Conservation (phyloP, 2,888 invertebrate species). For the Alcis repandata region DNA sequence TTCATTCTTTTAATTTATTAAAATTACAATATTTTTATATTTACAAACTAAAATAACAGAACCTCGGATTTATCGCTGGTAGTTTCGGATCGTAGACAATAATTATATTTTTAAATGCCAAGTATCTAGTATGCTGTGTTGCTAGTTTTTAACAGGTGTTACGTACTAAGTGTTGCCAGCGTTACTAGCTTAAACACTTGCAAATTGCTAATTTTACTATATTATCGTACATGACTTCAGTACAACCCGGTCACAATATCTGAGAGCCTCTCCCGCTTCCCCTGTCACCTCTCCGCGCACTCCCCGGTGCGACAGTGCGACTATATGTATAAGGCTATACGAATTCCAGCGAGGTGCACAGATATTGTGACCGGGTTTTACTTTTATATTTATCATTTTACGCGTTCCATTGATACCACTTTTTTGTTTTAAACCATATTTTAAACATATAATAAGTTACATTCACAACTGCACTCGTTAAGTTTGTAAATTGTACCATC, state of each 20-base stretch:
- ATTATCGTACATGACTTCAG: conserved; percentile 11
- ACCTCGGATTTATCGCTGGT: conserved; percentile 53
- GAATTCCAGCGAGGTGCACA: too few relatives aligned
- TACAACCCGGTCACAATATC: too few relatives aligned
- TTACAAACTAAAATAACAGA: conserved; percentile 74
- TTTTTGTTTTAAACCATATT: too few relatives aligned
- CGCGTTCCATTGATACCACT: background rate
- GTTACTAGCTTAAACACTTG: conserved; percentile 14
- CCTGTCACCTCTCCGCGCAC: too few relatives aligned
- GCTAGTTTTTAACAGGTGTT: background rate
- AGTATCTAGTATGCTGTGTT: conserved; percentile 8
- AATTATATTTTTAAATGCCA: conserved; percentile 40
- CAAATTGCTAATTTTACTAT: conserved; percentile 18
- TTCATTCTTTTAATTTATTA: conserved; percentile 78
- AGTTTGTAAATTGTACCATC: background rate
- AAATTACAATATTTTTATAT: conserved; percentile 73
- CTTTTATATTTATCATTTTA: conserved; percentile 14
- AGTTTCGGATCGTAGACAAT: conserved; percentile 20
- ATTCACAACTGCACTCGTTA: conserved; percentile 4
- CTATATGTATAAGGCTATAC: too few relatives aligned
- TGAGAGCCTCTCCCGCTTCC: too few relatives aligned
- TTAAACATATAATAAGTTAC: conserved; percentile 8
- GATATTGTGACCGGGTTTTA: too few relatives aligned
- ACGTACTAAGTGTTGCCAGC: conserved; percentile 18
- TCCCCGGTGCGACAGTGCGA: too few relatives aligned